A percentile compares a stretch with the other conserved stretches of the same genome.
Evolutionary conservation across 2,888 invertebrate genomes (phyloP).

Genomic region (Enchytraeus crypticus): DNA sequence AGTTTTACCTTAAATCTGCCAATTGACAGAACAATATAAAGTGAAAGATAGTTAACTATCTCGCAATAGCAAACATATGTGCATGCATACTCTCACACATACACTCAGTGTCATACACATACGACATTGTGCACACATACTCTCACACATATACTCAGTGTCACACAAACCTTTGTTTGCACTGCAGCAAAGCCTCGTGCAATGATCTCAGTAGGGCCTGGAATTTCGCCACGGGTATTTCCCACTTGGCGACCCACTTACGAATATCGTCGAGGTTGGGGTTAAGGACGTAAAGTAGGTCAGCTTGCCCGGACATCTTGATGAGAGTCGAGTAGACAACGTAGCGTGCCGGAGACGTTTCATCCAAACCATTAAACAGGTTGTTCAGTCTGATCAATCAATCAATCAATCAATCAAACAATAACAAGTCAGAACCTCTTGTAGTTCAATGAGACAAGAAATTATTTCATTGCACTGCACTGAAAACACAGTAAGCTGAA

Average conservation of each 20-base stretch:
- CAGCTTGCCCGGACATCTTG: conserved; percentile 77
- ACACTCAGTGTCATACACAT: not conserved
- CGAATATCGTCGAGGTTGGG: conserved; percentile 38
- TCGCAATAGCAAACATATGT: too few relatives aligned
- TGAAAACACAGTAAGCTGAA: too few relatives aligned
- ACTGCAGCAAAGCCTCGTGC: conserved; percentile 77
- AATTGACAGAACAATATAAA: too few relatives aligned
- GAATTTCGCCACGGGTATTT: conserved; percentile 51
- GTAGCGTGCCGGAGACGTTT: conserved; percentile 73
- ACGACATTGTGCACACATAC: not conserved
- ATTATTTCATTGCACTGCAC: not conserved
- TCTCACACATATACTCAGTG: too few relatives aligned
- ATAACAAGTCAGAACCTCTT: too few relatives aligned
- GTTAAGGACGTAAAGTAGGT: conserved; percentile 57
- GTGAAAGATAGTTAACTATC: too few relatives aligned
- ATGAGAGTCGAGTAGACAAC: conserved; percentile 86
- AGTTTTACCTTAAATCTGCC: too few relatives aligned
- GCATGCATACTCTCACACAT: too few relatives aligned
- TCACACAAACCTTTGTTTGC: conserved; percentile 67
- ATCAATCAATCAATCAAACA: not conserved
- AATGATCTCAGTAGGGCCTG: conserved; percentile 79
- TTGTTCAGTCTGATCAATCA: conserved; percentile 82
- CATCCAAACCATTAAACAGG: conserved; percentile 80
- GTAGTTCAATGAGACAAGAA: too few relatives aligned
- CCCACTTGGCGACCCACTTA: conserved; percentile 45